Evolutionary conservation across 2,888 invertebrate species (phyloP), one percentile per base, ranked within the genome.

Genomic region (Drosophila subsilvestris): DNA sequence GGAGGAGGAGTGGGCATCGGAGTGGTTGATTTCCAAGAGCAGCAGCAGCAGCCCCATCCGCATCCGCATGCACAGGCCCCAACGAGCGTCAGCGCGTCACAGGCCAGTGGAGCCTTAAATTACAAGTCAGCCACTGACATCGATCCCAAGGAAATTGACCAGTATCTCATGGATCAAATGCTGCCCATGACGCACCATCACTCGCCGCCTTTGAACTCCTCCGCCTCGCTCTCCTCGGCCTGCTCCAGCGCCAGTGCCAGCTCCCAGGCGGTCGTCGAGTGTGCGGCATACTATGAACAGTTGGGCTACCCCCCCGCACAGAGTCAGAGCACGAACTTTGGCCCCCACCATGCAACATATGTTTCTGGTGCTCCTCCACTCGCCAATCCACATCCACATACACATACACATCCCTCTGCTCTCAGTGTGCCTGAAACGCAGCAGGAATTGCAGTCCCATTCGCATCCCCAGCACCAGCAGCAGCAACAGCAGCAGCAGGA

Each of bases 111-210:
- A 79, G 83, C 91, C 76, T 85, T 91, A 86, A 91, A 91, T 91
- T 92, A 91, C 63, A 80, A 75, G 59, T 54, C 66, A 61, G 79
- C 74, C 14, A 74, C 73, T 69, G 91, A 91, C 82, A 90, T 90
- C 76, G 90, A 91, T 88, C 89, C 91, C 42, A 92, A 92, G 84
- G 92, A 92, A 90, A 91, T 92, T 78, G 92, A 92, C 88, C 92
- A 92, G 89, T 92, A 92, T 87, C 89, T 92, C 68, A 91, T 92
- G 90, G 90, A 90, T 77, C 88, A 90, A 84, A 86, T 91, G 83
- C 74, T 91, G 80, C 84, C 91, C 74, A 80, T 90, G 77, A 75
- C 88, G 80, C 81, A 82, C 54, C 79, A 86, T 59, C 80, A 86
- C 18, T 87, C 84, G 62, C 84, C 84, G 61, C 88, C 84, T 18